Evolutionary conservation across 64 coral and sea anemone species (phyloP), one percentile per base, ranked within the genome.

Genomic region (Anthopleura sola): DNA sequence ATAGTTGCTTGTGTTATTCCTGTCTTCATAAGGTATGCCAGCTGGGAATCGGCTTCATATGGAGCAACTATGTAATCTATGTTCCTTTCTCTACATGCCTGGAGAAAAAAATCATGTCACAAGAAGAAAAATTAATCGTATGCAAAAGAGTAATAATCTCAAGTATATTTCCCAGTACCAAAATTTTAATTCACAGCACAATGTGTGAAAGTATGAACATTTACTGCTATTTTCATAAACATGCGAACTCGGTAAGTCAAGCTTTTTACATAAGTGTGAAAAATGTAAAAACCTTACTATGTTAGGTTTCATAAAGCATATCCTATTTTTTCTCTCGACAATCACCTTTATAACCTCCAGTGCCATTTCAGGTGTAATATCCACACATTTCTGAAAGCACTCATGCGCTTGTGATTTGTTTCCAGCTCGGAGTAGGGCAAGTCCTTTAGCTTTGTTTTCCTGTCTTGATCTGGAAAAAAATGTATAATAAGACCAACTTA

Each of bases 11-110:
- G 90, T 18, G 86, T 89, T 46, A 95, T 85, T 47, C 90, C 87
- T 23, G 66, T 78, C 75, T 99, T 99, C 84, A 90, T 92, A 18
- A 99, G 85, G 74, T 99, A 99, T 50, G 92, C 90, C 15, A 99
- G 75, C 56, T 99, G 97, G 21, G 97, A 90, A 56, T 99, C 97
- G 40, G 97, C 97, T 31, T 99, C 97, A 53, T 99, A 99, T 18
- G 97, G 97, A 55, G 97, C 97, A 38, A 99, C 97, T 53, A 99
- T 90, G 55, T 92, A 99, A 84, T 99, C 93, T 5, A 99, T 92
- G 36, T 92, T 92, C 40, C 88, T 95, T 57, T 89, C 86, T 64
- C 97, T 57, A 76, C 97, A 99, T 55, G 86, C 93, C 97, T 99
- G 55, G 66, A 69, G 23, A 28, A 86, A 36, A 69, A 58, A 39